These are phyloP conservation scores for Empidonax alnorum DNA, from an alignment of 2,113 vertebrate species.

Conservation along the genomic window DNA sequence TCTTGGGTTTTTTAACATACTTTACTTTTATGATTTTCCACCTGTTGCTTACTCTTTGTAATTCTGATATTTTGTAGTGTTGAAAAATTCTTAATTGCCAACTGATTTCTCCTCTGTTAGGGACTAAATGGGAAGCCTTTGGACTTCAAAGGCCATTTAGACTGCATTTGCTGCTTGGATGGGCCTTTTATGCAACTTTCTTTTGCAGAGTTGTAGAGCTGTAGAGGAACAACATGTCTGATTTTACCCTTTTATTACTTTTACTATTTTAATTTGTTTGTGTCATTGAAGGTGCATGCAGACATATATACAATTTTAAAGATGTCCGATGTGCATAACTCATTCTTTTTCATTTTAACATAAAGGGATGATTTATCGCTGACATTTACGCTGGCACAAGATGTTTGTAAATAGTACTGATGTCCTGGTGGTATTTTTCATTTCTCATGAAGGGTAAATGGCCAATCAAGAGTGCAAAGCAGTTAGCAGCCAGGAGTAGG, in stretches of 20 bases:
- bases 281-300: neutral
- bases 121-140: neutral
- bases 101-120: neutral
- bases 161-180: slow-evolving; percentile 40
- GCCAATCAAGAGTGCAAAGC: neutral
- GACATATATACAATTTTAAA: neutral
- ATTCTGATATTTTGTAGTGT: neutral
- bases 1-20: neutral
- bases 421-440: neutral
- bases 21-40: neutral
- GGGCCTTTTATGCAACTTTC: slow-evolving; percentile 28
- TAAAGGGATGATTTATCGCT: neutral
- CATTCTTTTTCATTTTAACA: neutral
- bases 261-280: neutral
- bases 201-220: neutral
- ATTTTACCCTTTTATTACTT: neutral
- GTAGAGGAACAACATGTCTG: neutral
- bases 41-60: neutral
- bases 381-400: rapidly evolving
- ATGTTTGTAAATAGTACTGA: neutral
- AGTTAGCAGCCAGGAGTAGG: neutral
- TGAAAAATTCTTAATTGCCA: slow-evolving; percentile 13
- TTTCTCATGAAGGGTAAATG: neutral
- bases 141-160: slow-evolving; percentile 31
- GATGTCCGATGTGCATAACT: neutral